Evolutionary conservation across 2,888 invertebrate genomes (phyloP).

Genomic region (Chrysodeixis includens): DNA sequence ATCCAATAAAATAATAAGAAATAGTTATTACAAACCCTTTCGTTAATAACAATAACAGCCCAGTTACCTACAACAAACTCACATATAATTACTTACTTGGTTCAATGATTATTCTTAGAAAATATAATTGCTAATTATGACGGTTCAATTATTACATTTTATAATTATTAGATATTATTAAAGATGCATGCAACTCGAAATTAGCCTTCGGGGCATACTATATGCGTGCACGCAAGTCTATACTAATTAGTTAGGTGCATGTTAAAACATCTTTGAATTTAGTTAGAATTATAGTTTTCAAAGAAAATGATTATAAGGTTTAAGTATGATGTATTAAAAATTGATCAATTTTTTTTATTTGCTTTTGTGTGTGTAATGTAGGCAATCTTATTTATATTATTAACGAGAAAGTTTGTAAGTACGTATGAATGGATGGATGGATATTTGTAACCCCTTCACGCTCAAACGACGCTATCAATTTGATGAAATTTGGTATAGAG

Average conservation of each 20-base stretch:
- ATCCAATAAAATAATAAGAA: too few species aligned
- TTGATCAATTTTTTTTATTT: too few species aligned
- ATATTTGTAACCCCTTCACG: too few species aligned
- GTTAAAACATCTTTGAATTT: background rate
- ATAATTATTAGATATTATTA: slow-evolving; percentile 51
- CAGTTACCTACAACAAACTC: slow-evolving; percentile 6
- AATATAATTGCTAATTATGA: slow-evolving; percentile 38
- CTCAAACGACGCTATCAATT: too few species aligned
- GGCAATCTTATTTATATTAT: too few species aligned
- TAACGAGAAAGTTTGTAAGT: too few species aligned
- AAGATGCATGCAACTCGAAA: slow-evolving; percentile 58
- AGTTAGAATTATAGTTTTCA: background rate
- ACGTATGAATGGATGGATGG: too few species aligned
- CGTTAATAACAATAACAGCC: background rate
- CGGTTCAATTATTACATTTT: slow-evolving; percentile 67
- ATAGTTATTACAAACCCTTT: too few species aligned
- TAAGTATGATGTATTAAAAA: background rate
- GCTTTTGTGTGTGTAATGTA: background rate
- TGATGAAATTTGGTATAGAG: too few species aligned
- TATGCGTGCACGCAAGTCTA: slow-evolving; percentile 63
- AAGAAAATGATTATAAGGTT: background rate
- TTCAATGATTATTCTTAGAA: slow-evolving; percentile 32
- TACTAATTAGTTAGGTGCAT: slow-evolving; percentile 21
- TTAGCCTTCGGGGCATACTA: slow-evolving; percentile 63
- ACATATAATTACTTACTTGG: slow-evolving; percentile 33